A percentile compares a stretch with the other conserved stretches of the same genome.
These are phyloP conservation scores for Notodonta ziczac DNA, from an alignment of 2,888 invertebrate species.

Conservation along the genomic window DNA sequence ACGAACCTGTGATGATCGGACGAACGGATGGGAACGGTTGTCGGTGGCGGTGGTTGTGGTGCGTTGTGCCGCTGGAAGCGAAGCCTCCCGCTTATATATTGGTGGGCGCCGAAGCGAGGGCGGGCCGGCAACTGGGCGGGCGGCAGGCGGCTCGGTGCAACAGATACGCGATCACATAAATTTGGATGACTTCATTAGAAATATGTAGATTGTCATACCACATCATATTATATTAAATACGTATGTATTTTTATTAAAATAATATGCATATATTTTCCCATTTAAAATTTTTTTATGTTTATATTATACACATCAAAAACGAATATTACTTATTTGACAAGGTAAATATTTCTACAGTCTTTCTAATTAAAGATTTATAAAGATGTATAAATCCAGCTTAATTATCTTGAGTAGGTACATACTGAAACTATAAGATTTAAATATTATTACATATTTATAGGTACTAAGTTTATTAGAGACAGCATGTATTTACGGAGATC, in stretches of 20 bases:
- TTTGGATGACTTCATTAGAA: conserved; percentile 1
- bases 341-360: background rate
- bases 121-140: conserved; percentile 43
- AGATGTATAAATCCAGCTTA: background rate
- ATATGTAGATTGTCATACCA: background rate
- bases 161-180: conserved; percentile 24
- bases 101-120: conserved; percentile 44
- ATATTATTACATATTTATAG: too few relatives aligned
- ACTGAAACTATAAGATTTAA: too few relatives aligned
- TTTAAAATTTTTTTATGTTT: too few relatives aligned
- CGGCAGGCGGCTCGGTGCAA: conserved; percentile 19
- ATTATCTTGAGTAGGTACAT: too few relatives aligned
- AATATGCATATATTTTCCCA: background rate
- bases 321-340: background rate
- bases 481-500: conserved; percentile 7
- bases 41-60: conserved; percentile 54
- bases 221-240: too few relatives aligned
- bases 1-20: conserved; percentile 52
- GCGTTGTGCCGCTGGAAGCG: conserved; percentile 59
- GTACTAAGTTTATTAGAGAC: too few relatives aligned
- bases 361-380: background rate
- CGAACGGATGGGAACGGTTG: conserved; percentile 49
- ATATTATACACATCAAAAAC: background rate
- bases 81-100: conserved; percentile 64
- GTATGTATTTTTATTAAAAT: too few relatives aligned